Base-by-base conservation (phyloP, 2,797 vertebrate species). In the Tapirus indicus region DNA sequence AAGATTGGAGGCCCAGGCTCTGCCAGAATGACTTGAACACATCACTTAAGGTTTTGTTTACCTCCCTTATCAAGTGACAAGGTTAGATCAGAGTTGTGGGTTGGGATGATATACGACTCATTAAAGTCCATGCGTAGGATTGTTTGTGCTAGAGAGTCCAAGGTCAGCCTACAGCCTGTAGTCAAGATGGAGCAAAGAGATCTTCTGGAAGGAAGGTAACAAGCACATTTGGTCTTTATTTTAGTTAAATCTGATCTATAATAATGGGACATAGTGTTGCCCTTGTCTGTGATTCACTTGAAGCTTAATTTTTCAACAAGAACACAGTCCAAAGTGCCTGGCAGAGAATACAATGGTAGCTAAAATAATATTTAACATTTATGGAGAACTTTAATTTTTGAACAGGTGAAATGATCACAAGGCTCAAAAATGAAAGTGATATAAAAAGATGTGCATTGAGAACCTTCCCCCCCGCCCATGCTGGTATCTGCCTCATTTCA, bases 231-330 rank as follows among this genome's bases (percentile, higher is more conserved):
- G 41, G 6, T 47, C 17, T 96, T 88, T 56, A 12, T 23, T 86
- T 97, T 83, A 60, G 8, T 77, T 69, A 32, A 88, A 18, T 84
- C 71, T 94, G 10, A 66, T 54, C 49, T 72, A 49, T 16, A 78
- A 49, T 93, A 60, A 41, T 69, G 49, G 49, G 23, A 93, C 52
- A 38, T 35, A 58, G 17, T 29, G 1, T 60, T 74, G 4, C 11
- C 38, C 20, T 10, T 83, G 23, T 35, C 52, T 82, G 21, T 54
- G 35, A 88, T 58, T 85, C 72, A 91, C 32, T 16, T 32, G 54
- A 88, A 93, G 64, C 8, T 93, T 90, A 44, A 69, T 56, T 84
- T 88, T 86, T 85, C 66, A 89, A 35, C 35, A 94, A 86, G 69
- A 95, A 77, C 38, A 78, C 49, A 90, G 16, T 20, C 90, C 52